phyloP scores from a whole-genome alignment of 2,888 invertebrate genomes.

The Cataglyphis albicans region DNA sequence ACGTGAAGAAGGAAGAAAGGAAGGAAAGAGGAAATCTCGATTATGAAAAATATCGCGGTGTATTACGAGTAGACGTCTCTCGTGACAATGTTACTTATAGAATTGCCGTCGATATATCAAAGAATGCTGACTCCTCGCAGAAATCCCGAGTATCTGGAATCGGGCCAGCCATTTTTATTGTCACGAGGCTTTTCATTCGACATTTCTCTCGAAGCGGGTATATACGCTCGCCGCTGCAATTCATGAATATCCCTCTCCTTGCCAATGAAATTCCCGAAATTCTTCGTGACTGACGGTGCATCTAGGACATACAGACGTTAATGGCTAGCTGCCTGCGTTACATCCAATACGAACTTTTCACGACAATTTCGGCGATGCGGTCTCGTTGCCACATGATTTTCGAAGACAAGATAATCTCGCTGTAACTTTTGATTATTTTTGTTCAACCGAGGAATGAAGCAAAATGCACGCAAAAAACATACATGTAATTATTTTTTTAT shows the following conservation, averaged over 20 bases:
- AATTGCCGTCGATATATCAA: constrained; percentile 64
- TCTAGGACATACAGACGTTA: constrained; percentile 54
- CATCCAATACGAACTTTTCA: constrained; percentile 14
- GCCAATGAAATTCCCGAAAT: constrained; percentile 67
- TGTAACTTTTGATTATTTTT: constrained; percentile 4
- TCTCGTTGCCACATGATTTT: background rate
- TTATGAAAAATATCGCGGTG: constrained; percentile 41
- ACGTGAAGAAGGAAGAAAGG: background rate
- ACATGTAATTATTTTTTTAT: background rate
- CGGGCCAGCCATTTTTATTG: constrained; percentile 75
- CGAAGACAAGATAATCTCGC: constrained; percentile 11
- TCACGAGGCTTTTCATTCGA: constrained; percentile 63
- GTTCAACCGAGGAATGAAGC: background rate
- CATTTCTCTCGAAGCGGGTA: constrained; percentile 58
- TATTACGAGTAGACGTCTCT: constrained; percentile 48
- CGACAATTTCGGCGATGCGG: constrained; percentile 49
- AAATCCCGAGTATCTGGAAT: constrained; percentile 73
- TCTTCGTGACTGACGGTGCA: constrained; percentile 60
- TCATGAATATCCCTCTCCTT: constrained; percentile 69
- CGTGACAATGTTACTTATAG: constrained; percentile 54
- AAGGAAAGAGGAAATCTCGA: constrained; percentile 1
- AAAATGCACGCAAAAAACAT: background rate
- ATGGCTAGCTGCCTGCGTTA: constrained; percentile 36
- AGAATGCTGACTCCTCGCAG: constrained; percentile 63
- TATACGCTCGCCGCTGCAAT: constrained; percentile 48